Evolutionary conservation across 2,888 invertebrate species (phyloP).

Genomic region (Eupeodes luniger): DNA sequence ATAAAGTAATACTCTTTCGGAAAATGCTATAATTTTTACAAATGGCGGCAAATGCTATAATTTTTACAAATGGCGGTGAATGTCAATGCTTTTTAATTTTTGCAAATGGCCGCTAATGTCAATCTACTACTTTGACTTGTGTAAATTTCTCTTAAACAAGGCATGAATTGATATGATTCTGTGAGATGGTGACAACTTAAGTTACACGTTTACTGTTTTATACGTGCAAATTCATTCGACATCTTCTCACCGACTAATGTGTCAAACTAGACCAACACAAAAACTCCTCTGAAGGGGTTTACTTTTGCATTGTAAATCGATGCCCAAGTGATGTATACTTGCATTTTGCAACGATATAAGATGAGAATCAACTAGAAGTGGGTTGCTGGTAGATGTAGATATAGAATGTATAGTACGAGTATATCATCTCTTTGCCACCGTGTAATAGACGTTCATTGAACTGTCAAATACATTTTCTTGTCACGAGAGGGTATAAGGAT

Average conservation of each 20-base stretch:
- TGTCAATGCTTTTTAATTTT: too few species aligned
- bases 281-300: not conserved
- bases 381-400: too few species aligned
- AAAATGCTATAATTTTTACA: too few species aligned
- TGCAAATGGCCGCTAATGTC: too few species aligned
- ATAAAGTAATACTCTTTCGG: too few species aligned
- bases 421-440: not conserved
- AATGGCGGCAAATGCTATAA: too few species aligned
- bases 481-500: slow-evolving; percentile 15
- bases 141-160: too few species aligned
- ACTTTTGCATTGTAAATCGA: slow-evolving; percentile 7
- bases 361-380: not conserved
- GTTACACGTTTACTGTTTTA: not conserved
- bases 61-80: too few species aligned
- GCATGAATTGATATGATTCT: too few species aligned
- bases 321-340: not conserved
- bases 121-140: too few species aligned
- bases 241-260: not conserved
- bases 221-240: not conserved
- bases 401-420: too few species aligned
- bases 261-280: not conserved
- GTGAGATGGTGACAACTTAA: too few species aligned
- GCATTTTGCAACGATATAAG: not conserved
- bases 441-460: slow-evolving; percentile 49
- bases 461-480: slow-evolving; percentile 40